A percentile compares a stretch with the other conserved stretches of the same genome.
Evolutionary conservation across 2,888 invertebrate genomes (phyloP).

Genomic region (Pherbina coryleti): DNA sequence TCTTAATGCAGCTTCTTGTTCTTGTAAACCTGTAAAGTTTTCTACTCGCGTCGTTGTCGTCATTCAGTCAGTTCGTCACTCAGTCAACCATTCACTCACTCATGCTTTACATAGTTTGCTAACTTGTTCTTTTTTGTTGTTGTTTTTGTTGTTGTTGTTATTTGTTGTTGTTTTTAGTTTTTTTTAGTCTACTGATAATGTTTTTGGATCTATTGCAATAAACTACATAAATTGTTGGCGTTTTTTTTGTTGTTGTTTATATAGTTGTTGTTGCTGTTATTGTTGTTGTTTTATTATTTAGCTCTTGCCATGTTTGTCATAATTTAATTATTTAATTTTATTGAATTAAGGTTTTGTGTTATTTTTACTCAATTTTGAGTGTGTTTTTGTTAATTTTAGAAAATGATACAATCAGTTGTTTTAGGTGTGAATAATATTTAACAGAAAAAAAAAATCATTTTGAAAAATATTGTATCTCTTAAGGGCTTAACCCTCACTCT

Average conservation of each 20-base stretch:
- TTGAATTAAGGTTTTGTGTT: not conserved
- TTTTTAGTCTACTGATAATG: not conserved
- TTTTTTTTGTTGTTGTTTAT: not conserved
- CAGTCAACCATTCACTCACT: not conserved
- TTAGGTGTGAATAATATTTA: too few relatives aligned
- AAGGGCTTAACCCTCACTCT: too few relatives aligned
- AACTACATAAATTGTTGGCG: not conserved
- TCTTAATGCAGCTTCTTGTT: not conserved
- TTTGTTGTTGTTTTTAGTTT: not conserved
- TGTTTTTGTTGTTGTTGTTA: slow-evolving; percentile 25
- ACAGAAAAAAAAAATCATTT: too few relatives aligned
- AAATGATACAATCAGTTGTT: not conserved
- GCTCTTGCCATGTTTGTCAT: not conserved
- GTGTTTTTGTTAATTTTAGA: not conserved
- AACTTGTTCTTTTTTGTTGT: slow-evolving; percentile 11
- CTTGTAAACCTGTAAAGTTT: slow-evolving; percentile 5
- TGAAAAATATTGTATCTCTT: too few relatives aligned
- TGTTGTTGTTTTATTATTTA: not conserved
- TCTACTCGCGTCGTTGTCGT: not conserved
- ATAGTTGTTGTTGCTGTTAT: not conserved
- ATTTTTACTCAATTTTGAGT: not conserved
- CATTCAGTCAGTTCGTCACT: slow-evolving; percentile 7
- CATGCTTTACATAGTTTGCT: not conserved
- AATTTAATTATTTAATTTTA: not conserved
- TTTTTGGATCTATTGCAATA: not conserved